These are phyloP conservation scores for Apocheima hispidaria DNA, from an alignment of 2,888 invertebrate species.

Conservation along the genomic window DNA sequence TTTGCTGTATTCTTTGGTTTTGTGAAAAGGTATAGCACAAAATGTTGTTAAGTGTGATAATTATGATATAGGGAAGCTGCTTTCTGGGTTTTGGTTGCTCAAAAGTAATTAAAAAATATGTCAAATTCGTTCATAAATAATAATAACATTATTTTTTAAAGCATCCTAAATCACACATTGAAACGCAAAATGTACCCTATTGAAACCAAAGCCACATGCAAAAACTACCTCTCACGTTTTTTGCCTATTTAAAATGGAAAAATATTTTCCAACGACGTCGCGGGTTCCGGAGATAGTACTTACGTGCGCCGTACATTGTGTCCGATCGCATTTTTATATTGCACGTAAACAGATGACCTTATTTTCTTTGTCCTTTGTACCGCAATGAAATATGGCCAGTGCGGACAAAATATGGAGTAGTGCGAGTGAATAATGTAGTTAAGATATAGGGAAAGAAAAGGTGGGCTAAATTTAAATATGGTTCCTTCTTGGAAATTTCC, in stretches of 20 bases:
- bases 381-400: constrained; percentile 23
- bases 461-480: not conserved
- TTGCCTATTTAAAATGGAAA: constrained; percentile 83
- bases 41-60: too few species aligned
- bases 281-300: constrained; percentile 50
- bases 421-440: constrained; percentile 19
- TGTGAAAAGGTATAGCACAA: too few species aligned
- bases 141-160: too few species aligned
- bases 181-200: too few species aligned
- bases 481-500: not conserved
- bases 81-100: too few species aligned
- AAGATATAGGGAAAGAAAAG: not conserved
- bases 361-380: constrained; percentile 37
- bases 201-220: not conserved
- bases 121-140: too few species aligned
- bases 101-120: too few species aligned
- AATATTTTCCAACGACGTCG: constrained; percentile 77
- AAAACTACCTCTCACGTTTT: not conserved
- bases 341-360: constrained; percentile 41
- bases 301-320: constrained; percentile 51
- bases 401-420: constrained; percentile 19
- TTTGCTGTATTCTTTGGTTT: too few species aligned
- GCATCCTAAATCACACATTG: too few species aligned
- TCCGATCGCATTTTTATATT: constrained; percentile 48
- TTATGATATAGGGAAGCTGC: too few species aligned